These are phyloP conservation scores for Trogon surrucura DNA, from an alignment of 2,113 vertebrate genomes.

Conservation along the genomic window DNA sequence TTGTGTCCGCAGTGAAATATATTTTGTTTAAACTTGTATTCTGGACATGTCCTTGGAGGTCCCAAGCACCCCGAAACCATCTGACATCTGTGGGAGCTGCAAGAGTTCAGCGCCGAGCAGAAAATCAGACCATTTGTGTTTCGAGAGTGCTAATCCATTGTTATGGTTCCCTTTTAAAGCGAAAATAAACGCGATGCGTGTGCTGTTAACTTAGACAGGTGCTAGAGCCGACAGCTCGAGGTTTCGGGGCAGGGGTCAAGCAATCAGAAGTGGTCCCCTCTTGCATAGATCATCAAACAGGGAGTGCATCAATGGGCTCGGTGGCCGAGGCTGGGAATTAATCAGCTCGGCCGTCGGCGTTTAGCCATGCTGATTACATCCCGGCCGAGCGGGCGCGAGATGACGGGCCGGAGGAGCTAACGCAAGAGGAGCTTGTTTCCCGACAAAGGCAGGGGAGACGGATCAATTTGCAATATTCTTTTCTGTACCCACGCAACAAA, in stretches of 20 bases:
- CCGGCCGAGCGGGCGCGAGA: constrained; percentile 70
- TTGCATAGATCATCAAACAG: constrained; percentile 90
- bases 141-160: constrained; percentile 62
- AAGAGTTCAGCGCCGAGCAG: background rate
- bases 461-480: constrained; percentile 99
- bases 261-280: constrained; percentile 91
- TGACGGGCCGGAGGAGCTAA: constrained; percentile 77
- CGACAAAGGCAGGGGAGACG: constrained; percentile 84
- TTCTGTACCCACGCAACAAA: constrained; percentile 86
- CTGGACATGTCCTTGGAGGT: background rate
- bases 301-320: constrained; percentile 85
- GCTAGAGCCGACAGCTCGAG: constrained; percentile 67
- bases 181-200: constrained; percentile 40
- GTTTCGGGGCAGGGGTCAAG: constrained; percentile 81
- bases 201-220: constrained; percentile 76
- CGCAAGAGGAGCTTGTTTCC: constrained; percentile 81
- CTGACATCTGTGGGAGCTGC: constrained; percentile 9
- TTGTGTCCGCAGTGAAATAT: background rate
- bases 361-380: constrained; percentile 87
- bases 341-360: constrained; percentile 84
- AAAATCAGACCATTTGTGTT: constrained; percentile 59
- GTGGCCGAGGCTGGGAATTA: constrained; percentile 82
- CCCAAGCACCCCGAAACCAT: background rate
- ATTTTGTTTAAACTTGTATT: constrained; percentile 11
- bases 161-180: constrained; percentile 56